Conservation (phyloP, 1,140 invertebrate species). For the Drosophila arizonae region DNA sequence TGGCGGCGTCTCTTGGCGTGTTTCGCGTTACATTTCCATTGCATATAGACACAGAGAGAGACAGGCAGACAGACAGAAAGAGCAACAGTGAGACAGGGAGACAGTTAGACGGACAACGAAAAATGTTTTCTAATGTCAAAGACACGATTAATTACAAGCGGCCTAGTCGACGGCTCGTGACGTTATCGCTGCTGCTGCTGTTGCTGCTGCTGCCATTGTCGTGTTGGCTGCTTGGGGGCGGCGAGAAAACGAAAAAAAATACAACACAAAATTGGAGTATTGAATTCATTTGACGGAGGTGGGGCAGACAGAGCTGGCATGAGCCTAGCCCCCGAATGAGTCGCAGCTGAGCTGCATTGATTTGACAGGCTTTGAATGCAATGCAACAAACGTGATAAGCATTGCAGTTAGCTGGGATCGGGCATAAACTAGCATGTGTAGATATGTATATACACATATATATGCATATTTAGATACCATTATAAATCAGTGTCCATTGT, state of each 20-base stretch:
- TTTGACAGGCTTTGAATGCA: slow-evolving; percentile 17
- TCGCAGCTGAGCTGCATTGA: slow-evolving; percentile 24
- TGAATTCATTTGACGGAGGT: not conserved
- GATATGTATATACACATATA: too few relatives aligned
- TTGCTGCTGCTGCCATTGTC: not conserved
- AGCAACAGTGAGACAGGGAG: not conserved
- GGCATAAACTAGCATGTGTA: slow-evolving; percentile 13
- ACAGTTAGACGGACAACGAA: slow-evolving; percentile 19
- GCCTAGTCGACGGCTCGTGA: slow-evolving; percentile 41
- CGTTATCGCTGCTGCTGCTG: slow-evolving; percentile 28
- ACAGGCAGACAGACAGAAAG: not conserved
- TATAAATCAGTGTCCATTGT: slow-evolving; percentile 31
- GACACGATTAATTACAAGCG: slow-evolving; percentile 53
- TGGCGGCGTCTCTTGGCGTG: slow-evolving; percentile 52
- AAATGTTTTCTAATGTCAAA: slow-evolving; percentile 55
- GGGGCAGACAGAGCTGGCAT: not conserved
- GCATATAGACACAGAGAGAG: slow-evolving; percentile 12
- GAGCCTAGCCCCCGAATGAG: slow-evolving; percentile 28
- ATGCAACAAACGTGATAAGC: slow-evolving; percentile 31
- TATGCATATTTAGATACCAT: not conserved
- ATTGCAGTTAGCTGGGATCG: slow-evolving; percentile 15
- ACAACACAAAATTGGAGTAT: not conserved
- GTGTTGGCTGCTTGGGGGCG: not conserved
- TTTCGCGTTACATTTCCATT: slow-evolving; percentile 49
- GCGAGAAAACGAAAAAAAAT: not conserved